phyloP scores from a whole-genome alignment of 2,888 invertebrate genomes.

The Lobophora halterata region DNA sequence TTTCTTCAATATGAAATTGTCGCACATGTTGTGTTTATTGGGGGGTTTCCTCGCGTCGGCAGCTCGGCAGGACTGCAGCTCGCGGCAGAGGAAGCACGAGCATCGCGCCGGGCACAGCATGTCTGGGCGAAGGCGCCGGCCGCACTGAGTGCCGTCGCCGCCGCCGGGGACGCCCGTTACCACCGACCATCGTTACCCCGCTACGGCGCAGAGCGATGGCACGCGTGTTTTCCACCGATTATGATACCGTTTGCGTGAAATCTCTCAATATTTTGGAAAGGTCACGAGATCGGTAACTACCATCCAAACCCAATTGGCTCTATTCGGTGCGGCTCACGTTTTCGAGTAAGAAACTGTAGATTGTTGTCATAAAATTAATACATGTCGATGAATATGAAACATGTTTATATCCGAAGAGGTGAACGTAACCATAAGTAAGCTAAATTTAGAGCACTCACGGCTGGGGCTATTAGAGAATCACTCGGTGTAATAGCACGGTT shows the following conservation, averaged over 20 bases:
- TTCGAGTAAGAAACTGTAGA: conserved; percentile 32
- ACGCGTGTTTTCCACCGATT: conserved; percentile 59
- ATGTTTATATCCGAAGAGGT: conserved; percentile 53
- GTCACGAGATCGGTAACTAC: conserved; percentile 29
- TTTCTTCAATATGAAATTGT: conserved; percentile 80
- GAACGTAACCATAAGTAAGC: conserved; percentile 65
- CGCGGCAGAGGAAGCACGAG: conserved; percentile 87
- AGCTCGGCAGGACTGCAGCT: conserved; percentile 83
- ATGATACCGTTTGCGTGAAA: conserved; percentile 58
- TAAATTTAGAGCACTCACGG: conserved; percentile 65
- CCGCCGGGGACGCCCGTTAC: conserved; percentile 38
- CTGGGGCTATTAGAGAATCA: conserved; percentile 52
- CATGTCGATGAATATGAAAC: conserved; percentile 19
- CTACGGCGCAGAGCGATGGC: conserved; percentile 37
- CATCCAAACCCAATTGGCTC: conserved; percentile 4
- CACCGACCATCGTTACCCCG: conserved; percentile 58
- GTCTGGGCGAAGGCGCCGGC: conserved; percentile 65
- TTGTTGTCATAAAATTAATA: conserved; percentile 21
- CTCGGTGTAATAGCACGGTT: conserved; percentile 41
- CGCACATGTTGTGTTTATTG: conserved; percentile 64
- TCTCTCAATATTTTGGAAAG: conserved; percentile 37
- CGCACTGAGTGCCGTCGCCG: conserved; percentile 58
- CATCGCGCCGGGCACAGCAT: conserved; percentile 88
- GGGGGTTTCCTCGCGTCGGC: conserved; percentile 70
- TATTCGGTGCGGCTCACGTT: conserved; percentile 15